These are phyloP conservation scores for Acanthisitta chloris DNA, from an alignment of 2,113 vertebrate genomes.

Conservation along the genomic window DNA sequence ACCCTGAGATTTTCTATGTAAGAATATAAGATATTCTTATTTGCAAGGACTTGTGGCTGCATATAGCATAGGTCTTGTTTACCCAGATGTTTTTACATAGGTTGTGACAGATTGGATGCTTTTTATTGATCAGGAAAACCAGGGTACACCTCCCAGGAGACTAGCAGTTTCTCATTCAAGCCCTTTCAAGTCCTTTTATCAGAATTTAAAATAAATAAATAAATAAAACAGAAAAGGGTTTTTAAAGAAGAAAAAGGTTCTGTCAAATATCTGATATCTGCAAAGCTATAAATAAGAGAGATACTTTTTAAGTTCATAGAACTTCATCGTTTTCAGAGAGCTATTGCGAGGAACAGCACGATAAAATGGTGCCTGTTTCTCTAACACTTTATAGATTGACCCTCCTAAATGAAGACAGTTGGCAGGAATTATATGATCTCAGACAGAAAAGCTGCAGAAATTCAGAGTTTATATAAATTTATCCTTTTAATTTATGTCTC, in stretches of 20 bases:
- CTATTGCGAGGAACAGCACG: neutral
- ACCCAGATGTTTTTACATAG: neutral
- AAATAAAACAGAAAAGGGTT: neutral
- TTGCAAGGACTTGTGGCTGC: neutral
- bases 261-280: neutral
- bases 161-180: neutral
- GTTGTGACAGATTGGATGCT: neutral
- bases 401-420: constrained; percentile 31
- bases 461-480: neutral
- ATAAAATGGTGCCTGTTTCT: constrained; percentile 12
- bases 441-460: constrained; percentile 22
- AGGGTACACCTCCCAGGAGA: neutral
- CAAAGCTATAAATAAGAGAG: neutral
- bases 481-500: constrained; percentile 43
- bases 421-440: neutral
- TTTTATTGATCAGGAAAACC: neutral
- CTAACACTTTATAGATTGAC: constrained; percentile 17
- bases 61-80: neutral
- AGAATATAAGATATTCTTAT: neutral
- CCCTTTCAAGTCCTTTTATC: neutral
- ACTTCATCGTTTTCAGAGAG: neutral
- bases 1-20: too few relatives aligned
- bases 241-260: neutral
- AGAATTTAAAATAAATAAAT: neutral
- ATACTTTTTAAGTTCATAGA: neutral